Evolutionary conservation across 2,797 vertebrate species (phyloP).

Genomic region (Cheirogaleus major): DNA sequence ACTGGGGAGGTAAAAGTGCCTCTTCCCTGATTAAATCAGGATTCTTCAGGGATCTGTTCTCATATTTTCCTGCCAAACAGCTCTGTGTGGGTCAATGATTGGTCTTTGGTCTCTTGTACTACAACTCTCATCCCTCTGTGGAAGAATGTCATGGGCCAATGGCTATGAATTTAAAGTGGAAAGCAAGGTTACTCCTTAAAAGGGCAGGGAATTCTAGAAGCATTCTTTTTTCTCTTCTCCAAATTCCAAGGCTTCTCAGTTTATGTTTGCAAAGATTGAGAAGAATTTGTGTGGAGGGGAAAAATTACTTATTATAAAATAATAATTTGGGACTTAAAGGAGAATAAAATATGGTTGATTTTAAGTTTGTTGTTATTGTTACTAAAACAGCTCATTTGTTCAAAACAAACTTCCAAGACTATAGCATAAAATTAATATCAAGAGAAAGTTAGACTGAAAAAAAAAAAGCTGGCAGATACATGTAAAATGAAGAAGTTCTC

Average conservation of each 20-base stretch:
- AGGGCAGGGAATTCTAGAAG: background rate
- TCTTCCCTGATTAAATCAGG: background rate
- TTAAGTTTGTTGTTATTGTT: background rate
- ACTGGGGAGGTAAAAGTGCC: background rate
- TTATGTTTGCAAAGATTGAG: background rate
- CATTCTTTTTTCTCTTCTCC: background rate
- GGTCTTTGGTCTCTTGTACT: background rate
- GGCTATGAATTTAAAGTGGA: background rate
- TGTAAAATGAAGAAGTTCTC: conserved; percentile 70
- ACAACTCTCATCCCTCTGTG: background rate
- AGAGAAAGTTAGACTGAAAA: conserved; percentile 70
- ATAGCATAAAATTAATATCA: conserved; percentile 60
- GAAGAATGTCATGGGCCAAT: background rate
- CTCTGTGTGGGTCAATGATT: background rate
- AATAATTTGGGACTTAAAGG: background rate
- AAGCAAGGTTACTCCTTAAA: background rate
- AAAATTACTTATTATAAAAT: background rate
- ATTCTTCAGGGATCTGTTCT: background rate
- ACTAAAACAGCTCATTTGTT: conserved; percentile 50
- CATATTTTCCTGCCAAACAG: background rate
- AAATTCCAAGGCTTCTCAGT: background rate
- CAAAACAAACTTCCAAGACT: conserved; percentile 43
- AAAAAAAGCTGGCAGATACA: conserved; percentile 58
- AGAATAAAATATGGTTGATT: conserved; percentile 25
- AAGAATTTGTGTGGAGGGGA: background rate